Evolutionary conservation across 2,113 vertebrate genomes (phyloP).

Genomic region (Ascaphus truei): DNA sequence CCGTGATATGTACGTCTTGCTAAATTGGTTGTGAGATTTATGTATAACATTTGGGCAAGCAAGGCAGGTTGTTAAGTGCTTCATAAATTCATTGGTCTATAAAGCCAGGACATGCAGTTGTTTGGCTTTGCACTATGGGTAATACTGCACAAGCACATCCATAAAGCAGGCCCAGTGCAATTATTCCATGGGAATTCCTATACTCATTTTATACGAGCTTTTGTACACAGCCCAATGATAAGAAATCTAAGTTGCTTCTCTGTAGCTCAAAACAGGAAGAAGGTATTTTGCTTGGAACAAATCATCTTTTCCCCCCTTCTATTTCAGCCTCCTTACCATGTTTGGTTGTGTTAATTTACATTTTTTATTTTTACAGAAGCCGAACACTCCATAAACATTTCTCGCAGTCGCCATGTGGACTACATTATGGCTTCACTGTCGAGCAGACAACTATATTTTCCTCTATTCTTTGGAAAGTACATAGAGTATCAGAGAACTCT

Average conservation of each 20-base stretch:
- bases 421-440: too few relatives aligned
- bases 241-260: not conserved
- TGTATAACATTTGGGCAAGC: not conserved
- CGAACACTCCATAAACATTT: too few relatives aligned
- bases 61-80: not conserved
- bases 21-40: not conserved
- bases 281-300: too few relatives aligned
- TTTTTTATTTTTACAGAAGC: too few relatives aligned
- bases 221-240: not conserved
- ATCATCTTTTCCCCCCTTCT: too few relatives aligned
- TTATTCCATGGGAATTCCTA: not conserved
- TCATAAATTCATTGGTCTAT: not conserved
- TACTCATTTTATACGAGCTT: not conserved
- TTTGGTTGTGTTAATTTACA: too few relatives aligned
- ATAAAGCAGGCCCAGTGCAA: not conserved
- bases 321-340: too few relatives aligned
- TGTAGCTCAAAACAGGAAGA: not conserved
- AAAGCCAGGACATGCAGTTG: not conserved
- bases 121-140: not conserved
- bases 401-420: too few relatives aligned
- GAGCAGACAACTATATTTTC: too few relatives aligned
- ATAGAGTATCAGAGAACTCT: too few relatives aligned
- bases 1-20: not conserved
- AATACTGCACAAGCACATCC: not conserved
- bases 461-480: too few relatives aligned